Percentiles rank a stretch among this genome's conserved stretches.
Evolutionary conservation across 2,113 vertebrate genomes (phyloP).

Genomic region (Vulpes ferrilata): DNA sequence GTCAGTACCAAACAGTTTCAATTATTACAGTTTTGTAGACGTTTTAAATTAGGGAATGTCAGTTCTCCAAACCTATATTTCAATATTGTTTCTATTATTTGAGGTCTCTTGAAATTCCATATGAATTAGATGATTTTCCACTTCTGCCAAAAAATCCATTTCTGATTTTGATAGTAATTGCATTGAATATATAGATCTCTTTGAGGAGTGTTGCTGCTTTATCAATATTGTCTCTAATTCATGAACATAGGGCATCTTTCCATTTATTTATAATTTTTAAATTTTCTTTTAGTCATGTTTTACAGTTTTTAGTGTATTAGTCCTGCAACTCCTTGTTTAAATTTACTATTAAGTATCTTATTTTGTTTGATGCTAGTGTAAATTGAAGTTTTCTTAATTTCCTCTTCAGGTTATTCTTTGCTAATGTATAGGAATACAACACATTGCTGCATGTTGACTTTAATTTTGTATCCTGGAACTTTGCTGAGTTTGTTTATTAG

Average conservation of each 20-base stretch:
- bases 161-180: neutral
- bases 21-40: neutral
- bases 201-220: neutral
- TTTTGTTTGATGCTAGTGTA: neutral
- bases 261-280: neutral
- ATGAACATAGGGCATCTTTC: neutral
- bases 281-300: neutral
- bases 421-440: neutral
- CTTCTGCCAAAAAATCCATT: neutral
- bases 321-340: neutral
- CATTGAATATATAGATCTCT: neutral
- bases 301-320: neutral
- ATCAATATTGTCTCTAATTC: neutral
- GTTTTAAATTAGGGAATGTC: neutral
- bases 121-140: neutral
- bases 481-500: neutral
- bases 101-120: neutral
- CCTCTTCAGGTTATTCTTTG: neutral
- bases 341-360: neutral
- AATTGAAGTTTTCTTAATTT: neutral
- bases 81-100: neutral
- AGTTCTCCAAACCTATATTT: neutral
- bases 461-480: neutral
- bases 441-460: neutral
- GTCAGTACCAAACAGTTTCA: neutral